Conservation (phyloP, 2,113 vertebrate genomes). For the Raja brachyura region DNA sequence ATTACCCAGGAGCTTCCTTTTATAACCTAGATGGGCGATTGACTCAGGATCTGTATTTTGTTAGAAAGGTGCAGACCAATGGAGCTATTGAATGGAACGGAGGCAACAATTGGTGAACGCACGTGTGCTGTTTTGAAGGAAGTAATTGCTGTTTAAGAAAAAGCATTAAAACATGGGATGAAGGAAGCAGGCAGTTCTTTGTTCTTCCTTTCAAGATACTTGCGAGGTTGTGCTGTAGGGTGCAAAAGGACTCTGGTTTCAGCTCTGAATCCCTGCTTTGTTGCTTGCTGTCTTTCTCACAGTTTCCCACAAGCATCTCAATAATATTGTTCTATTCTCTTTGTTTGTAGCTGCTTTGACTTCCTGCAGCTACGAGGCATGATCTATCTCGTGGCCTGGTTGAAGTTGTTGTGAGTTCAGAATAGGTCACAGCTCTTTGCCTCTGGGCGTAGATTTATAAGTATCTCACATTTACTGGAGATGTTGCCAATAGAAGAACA, state of each 20-base stretch:
- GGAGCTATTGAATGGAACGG: background rate
- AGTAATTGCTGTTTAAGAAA: background rate
- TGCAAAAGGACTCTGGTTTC: background rate
- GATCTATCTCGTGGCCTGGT: background rate
- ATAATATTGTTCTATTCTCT: background rate
- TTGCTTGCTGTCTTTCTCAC: background rate
- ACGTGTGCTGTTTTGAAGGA: background rate
- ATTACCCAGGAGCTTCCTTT: background rate
- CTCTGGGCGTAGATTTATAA: background rate
- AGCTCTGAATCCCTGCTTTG: background rate
- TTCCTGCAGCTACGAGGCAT: background rate
- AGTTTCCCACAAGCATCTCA: constrained; percentile 3
- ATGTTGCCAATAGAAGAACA: background rate
- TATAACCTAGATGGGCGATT: background rate
- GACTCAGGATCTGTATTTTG: background rate
- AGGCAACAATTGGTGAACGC: background rate
- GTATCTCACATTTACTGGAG: background rate
- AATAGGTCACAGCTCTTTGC: background rate
- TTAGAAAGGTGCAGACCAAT: background rate
- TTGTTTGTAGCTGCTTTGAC: background rate
- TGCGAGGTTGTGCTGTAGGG: background rate
- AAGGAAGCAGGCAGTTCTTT: background rate
- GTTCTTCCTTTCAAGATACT: background rate
- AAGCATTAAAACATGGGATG: background rate
- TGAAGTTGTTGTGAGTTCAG: background rate